Evolutionary conservation across 2,888 invertebrate genomes (phyloP).

Genomic region (Mylabris sibirica): DNA sequence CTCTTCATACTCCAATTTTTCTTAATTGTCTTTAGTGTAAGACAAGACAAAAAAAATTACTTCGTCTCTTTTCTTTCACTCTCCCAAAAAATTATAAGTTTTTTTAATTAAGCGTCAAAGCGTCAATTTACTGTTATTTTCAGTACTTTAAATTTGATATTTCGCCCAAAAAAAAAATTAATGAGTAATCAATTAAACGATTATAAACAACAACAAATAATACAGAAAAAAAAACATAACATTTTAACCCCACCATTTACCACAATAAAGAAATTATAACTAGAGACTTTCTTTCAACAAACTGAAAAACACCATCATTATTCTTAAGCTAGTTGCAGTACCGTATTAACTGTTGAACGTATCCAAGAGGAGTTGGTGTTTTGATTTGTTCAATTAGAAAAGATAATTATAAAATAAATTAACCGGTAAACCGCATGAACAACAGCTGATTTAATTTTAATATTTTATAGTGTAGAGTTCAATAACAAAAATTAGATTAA

Average conservation of each 20-base stretch:
- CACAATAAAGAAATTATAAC: background rate
- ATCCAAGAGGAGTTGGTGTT: conserved; percentile 21
- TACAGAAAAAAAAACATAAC: background rate
- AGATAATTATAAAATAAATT: background rate
- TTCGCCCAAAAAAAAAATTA: background rate
- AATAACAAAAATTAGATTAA: background rate
- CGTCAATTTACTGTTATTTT: conserved; percentile 6
- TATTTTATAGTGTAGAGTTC: conserved; percentile 18
- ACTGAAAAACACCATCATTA: conserved; percentile 26
- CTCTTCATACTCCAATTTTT: background rate
- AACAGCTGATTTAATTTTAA: conserved; percentile 21
- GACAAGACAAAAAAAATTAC: background rate
- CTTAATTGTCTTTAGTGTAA: background rate
- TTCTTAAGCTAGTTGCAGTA: conserved; percentile 41
- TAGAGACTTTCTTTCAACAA: conserved; percentile 8
- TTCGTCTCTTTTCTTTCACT: no score
- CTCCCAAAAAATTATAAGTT: conserved; percentile 12
- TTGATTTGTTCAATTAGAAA: background rate
- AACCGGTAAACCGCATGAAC: conserved; percentile 21
- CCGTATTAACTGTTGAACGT: conserved; percentile 51
- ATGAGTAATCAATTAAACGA: background rate
- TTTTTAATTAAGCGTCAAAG: background rate
- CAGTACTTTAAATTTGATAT: background rate
- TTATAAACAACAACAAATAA: background rate
- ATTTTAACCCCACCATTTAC: background rate